Conservation (phyloP, 1,140 invertebrate genomes). For the Proctacanthus coquilletti region DNA sequence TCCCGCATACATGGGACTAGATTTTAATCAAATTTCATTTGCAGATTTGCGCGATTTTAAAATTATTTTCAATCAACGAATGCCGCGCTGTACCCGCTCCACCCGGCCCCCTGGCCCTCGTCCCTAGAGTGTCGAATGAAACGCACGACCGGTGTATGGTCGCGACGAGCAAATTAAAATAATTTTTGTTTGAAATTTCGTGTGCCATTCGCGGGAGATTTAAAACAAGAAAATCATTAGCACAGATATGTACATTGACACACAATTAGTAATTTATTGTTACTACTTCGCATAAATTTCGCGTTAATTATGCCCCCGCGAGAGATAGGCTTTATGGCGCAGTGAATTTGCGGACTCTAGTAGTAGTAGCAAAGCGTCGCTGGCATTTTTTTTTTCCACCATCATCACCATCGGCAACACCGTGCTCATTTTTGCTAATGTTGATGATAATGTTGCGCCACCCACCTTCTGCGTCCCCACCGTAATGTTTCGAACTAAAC, state of each 20-base stretch:
- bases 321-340: too few species aligned
- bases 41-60: too few species aligned
- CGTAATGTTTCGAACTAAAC: too few species aligned
- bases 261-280: background rate
- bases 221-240: conserved; percentile 1
- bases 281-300: background rate
- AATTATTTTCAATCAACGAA: too few species aligned
- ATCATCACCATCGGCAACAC: background rate
- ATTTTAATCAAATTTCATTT: too few species aligned
- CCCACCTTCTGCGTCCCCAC: background rate
- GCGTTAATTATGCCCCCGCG: background rate
- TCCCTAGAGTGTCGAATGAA: too few species aligned
- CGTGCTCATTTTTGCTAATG: background rate
- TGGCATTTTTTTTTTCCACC: background rate
- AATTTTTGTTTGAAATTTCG: background rate
- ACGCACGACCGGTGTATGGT: too few species aligned
- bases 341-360: too few species aligned
- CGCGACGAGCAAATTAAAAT: too few species aligned
- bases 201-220: background rate
- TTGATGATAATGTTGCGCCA: background rate
- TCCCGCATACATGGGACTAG: too few species aligned
- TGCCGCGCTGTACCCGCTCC: too few species aligned
- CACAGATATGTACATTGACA: background rate
- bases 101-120: too few species aligned
- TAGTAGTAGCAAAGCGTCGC: background rate